Conservation (phyloP, 1,140 invertebrate species). For the Daktulosphaira vitifoliae region DNA sequence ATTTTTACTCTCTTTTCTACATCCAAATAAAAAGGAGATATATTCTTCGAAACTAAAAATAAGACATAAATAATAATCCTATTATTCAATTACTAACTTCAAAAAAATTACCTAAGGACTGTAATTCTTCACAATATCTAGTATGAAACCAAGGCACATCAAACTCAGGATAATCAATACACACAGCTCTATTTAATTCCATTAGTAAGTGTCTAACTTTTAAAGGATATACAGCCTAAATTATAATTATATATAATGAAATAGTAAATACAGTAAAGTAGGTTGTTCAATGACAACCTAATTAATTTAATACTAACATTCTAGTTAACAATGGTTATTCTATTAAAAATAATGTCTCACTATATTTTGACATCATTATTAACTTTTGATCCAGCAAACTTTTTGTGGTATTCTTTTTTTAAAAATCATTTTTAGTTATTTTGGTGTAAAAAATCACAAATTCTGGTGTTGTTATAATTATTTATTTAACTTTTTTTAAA, state of each 20-base stretch:
- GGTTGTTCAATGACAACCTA: no score
- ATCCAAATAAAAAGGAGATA: constrained; percentile 41
- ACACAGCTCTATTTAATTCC: constrained; percentile 54
- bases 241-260: neutral
- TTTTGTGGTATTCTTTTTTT: no score
- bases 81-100: no score
- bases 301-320: constrained; percentile 30
- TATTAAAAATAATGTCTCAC: constrained; percentile 1
- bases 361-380: no score
- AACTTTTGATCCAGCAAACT: no score
- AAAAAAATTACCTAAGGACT: constrained; percentile 36
- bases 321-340: constrained; percentile 31
- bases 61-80: constrained; percentile 35
- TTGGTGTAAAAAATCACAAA: no score
- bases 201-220: constrained; percentile 49
- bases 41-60: constrained; percentile 39
- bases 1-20: constrained; percentile 37
- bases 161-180: constrained; percentile 52
- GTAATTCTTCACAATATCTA: constrained; percentile 49
- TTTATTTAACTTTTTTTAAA: no score
- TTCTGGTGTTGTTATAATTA: no score
- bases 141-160: constrained; percentile 58
- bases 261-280: neutral
- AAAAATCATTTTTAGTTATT: no score
- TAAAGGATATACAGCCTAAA: constrained; percentile 47